These are phyloP conservation scores for Phylloscopus trochiloides DNA, from an alignment of 2,113 vertebrate genomes.

Conservation along the genomic window DNA sequence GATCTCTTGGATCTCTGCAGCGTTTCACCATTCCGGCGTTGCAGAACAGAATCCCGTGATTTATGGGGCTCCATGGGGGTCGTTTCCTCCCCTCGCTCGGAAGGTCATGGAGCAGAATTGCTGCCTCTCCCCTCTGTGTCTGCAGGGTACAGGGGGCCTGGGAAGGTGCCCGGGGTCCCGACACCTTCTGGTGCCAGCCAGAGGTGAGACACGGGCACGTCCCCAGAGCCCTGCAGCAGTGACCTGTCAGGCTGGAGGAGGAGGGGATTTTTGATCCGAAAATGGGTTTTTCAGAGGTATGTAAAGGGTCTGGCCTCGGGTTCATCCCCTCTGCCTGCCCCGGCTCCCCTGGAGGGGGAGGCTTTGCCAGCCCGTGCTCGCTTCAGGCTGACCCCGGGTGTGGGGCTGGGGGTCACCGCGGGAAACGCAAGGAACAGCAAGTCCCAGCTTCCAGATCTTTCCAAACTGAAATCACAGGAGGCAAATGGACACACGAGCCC, in stretches of 20 bases:
- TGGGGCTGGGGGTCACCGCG: rapidly evolving
- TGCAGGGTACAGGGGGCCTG: rapidly evolving
- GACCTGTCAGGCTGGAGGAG: too few relatives aligned
- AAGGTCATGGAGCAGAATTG: background rate
- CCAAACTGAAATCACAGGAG: background rate
- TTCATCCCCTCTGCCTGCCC: background rate
- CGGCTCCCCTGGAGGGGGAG: rapidly evolving
- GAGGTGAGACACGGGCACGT: rapidly evolving
- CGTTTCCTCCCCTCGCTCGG: background rate
- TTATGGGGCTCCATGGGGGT: conserved; percentile 6
- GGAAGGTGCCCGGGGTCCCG: rapidly evolving
- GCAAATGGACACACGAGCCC: rapidly evolving
- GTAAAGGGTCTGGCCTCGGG: rapidly evolving
- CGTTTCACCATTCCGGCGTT: background rate
- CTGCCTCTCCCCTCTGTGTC: background rate
- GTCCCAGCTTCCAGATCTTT: background rate
- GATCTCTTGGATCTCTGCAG: background rate
- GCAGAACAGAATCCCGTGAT: background rate
- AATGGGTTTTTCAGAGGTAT: background rate
- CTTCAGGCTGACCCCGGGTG: rapidly evolving
- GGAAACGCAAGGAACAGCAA: background rate
- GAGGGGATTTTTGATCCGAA: background rate
- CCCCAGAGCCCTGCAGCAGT: rapidly evolving
- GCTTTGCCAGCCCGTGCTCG: background rate
- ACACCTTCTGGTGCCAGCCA: rapidly evolving